Percentiles rank a stretch among this genome's conserved stretches.
phyloP scores from a whole-genome alignment of 2,888 invertebrate genomes.

The Mimachlamys varia region DNA sequence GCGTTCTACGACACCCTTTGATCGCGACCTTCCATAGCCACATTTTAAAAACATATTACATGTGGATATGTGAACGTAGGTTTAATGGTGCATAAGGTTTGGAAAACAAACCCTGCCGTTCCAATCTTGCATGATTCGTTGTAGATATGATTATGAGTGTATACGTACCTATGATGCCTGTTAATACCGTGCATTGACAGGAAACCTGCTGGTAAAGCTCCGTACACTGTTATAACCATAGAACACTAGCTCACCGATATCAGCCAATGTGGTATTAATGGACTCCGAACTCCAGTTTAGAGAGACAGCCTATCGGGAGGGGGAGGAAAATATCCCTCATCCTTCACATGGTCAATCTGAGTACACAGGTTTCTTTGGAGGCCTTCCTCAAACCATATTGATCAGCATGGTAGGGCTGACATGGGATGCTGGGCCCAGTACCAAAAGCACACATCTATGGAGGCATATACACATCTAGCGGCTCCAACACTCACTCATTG shows the following conservation, averaged over 20 bases:
- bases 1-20: too few species aligned
- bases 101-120: too few species aligned
- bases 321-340: neutral
- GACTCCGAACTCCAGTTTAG: neutral
- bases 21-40: too few species aligned
- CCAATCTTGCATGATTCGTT: too few species aligned
- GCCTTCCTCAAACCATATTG: neutral
- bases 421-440: neutral
- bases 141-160: neutral
- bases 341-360: constrained; percentile 18
- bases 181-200: neutral
- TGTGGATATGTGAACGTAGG: too few species aligned
- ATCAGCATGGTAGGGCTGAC: neutral
- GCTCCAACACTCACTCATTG: neutral
- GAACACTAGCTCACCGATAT: neutral
- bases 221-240: neutral
- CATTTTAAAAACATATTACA: too few species aligned
- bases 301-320: neutral
- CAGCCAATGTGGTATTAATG: neutral
- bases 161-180: neutral
- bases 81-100: too few species aligned
- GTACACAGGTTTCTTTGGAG: neutral
- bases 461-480: neutral
- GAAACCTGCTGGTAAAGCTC: neutral
- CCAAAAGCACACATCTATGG: constrained; percentile 7